Evolutionary conservation across 2,113 vertebrate species (phyloP).

Genomic region (Perca flavescens): DNA sequence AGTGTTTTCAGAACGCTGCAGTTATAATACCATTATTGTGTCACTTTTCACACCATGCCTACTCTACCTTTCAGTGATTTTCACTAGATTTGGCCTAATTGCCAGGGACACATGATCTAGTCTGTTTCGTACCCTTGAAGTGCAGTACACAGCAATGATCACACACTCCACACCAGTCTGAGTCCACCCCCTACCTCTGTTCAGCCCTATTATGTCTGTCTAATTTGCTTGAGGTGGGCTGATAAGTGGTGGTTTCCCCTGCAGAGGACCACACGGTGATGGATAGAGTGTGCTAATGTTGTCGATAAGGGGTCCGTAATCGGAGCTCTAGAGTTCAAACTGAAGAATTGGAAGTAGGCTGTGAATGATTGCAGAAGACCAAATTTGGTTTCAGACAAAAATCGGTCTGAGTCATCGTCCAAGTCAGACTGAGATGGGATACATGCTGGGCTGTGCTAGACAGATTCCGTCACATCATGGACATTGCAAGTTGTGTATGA

Average conservation of each 20-base stretch:
- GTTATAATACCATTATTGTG: slow-evolving; percentile 23
- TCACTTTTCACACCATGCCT: slow-evolving; percentile 27
- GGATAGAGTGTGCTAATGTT: slow-evolving; percentile 49
- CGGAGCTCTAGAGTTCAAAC: slow-evolving; percentile 10
- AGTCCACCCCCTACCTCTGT: slow-evolving; percentile 28
- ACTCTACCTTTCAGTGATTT: slow-evolving; percentile 23
- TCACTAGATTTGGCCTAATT: slow-evolving; percentile 22
- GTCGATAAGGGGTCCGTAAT: slow-evolving; percentile 24
- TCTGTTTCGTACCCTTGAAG: slow-evolving; percentile 30
- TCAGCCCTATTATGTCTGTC: slow-evolving; percentile 52
- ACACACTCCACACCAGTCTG: slow-evolving; percentile 1
- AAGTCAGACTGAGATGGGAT: slow-evolving; percentile 2
- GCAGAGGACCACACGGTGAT: slow-evolving; percentile 40
- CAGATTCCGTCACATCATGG: not conserved
- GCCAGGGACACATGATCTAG: slow-evolving; percentile 9
- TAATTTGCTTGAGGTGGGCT: slow-evolving; percentile 61
- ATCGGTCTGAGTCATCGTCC: slow-evolving; percentile 11
- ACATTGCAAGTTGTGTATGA: not conserved
- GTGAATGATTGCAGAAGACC: not conserved
- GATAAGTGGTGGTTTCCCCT: slow-evolving; percentile 61
- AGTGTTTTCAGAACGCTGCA: not conserved
- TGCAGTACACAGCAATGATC: slow-evolving; percentile 30
- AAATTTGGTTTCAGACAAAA: slow-evolving; percentile 41
- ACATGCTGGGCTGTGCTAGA: slow-evolving; percentile 1
- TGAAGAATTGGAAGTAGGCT: slow-evolving; percentile 32